These are phyloP conservation scores for Amiota communis DNA, from an alignment of 2,888 invertebrate genomes.

Conservation along the genomic window DNA sequence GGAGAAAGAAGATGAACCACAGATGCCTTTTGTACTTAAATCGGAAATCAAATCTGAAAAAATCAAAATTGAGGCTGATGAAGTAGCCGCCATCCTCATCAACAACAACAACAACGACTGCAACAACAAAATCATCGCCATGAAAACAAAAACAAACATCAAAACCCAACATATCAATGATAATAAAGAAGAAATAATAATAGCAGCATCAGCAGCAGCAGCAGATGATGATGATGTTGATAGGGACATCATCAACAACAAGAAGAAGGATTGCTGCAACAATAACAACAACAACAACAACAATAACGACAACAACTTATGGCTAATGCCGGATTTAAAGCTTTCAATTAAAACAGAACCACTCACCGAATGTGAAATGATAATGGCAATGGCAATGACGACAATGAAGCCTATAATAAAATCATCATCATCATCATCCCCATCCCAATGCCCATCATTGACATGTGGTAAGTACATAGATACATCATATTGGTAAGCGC, in stretches of 20 bases:
- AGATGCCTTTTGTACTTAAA: slow-evolving; percentile 65
- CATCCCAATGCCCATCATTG: too few species aligned
- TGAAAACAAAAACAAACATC: slow-evolving; percentile 31
- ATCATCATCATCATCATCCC: too few species aligned
- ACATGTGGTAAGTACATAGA: too few species aligned
- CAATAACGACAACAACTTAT: slow-evolving; percentile 30
- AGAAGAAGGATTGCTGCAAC: too few species aligned
- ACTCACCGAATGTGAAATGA: slow-evolving; percentile 44
- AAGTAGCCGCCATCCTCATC: slow-evolving; percentile 28
- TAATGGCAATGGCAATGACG: neutral
- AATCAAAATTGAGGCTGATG: slow-evolving; percentile 71
- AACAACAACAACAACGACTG: slow-evolving; percentile 18
- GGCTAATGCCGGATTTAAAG: slow-evolving; percentile 61
- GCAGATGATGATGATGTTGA: too few species aligned
- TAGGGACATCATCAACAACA: too few species aligned
- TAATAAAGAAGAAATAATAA: slow-evolving; percentile 49
- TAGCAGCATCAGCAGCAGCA: too few species aligned
- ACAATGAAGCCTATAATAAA: neutral
- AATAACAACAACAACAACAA: too few species aligned
- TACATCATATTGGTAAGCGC: too few species aligned
- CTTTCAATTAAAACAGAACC: slow-evolving; percentile 69
- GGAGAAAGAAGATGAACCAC: slow-evolving; percentile 44
- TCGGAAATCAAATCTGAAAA: slow-evolving; percentile 72
- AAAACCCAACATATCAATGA: slow-evolving; percentile 40
- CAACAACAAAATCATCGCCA: slow-evolving; percentile 37